Base-by-base conservation (phyloP, 1,140 invertebrate genomes). In the Drosophila pseudoananassae region DNA sequence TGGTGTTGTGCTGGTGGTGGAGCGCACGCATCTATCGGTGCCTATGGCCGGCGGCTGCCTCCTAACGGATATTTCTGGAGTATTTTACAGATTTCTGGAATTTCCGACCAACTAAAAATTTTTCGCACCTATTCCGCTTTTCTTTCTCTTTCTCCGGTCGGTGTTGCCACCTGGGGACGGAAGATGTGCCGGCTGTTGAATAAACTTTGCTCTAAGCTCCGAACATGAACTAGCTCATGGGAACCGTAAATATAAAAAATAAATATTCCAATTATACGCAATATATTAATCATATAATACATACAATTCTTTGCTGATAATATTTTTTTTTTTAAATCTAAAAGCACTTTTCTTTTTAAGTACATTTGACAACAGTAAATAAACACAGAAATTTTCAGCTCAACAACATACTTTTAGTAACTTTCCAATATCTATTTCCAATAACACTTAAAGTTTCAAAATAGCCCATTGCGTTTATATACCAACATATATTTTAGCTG, bases 71-170 rank as follows among this genome's bases (percentile, higher is more conserved):
- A 52, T 27, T 27, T 5, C 6, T 7, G 8, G 33, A n/a, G 33
- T 36, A 10, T 36, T 10, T 36, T 36, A 12, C 33, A 17, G 57
- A 76, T 36, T 43, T 15, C 2, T 38, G 33, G 40, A 66, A 59
- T 76, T 76, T 66, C 60, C 49, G 66, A 50, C 53, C 60, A 74
- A 43, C 56, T 47, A 74, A 38, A 55, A 74, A 69, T 56, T 69
- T 69, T 69, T 69, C 65, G 65, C 65, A 69, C 65, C 65, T 69
- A 69, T 69, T 69, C 45, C 65, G 50, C 33, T 69, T 69, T 64
- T 69, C 65, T 69, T 66, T 69, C 65, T 45, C 51, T 51, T 53
- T 33, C 58, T 61, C 58, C 52, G 52, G 40, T 14, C 23, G 29
- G 43, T 38, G 72, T 76, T 76, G 72, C 72, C 72, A 76, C 72